Evolutionary conservation across 2,888 invertebrate species (phyloP).

Genomic region (Julus scandinavius): DNA sequence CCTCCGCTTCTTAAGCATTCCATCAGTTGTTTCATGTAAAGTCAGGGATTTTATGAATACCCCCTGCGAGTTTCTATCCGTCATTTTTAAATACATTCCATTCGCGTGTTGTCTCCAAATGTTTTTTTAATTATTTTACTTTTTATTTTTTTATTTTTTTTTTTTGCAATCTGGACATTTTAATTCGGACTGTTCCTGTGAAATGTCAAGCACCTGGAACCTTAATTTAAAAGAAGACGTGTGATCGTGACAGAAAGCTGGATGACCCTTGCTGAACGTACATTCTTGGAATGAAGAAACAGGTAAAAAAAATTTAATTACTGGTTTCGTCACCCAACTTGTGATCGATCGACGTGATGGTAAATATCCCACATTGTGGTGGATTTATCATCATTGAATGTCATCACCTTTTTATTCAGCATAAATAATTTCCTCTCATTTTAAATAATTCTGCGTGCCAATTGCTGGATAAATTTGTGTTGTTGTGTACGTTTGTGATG

Average conservation of each 20-base stretch:
- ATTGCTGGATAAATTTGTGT: too few relatives aligned
- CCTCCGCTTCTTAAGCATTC: conserved; percentile 47
- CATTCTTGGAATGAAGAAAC: neutral
- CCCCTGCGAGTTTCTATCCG: neutral
- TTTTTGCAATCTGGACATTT: neutral
- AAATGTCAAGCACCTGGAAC: neutral
- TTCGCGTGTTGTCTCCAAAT: neutral
- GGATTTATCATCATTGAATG: too few relatives aligned
- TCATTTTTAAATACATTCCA: neutral
- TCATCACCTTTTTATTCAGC: too few relatives aligned
- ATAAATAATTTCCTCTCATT: too few relatives aligned
- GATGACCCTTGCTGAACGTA: neutral
- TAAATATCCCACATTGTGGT: too few relatives aligned
- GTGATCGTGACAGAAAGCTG: neutral
- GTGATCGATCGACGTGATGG: too few relatives aligned
- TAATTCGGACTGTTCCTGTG: neutral
- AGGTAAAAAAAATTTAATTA: neutral
- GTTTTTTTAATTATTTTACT: neutral
- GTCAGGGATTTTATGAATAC: neutral
- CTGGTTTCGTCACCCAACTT: too few relatives aligned
- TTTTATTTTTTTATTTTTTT: neutral
- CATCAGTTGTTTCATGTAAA: neutral
- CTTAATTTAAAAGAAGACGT: neutral
- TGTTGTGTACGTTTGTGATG: too few relatives aligned
- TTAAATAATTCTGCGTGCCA: too few relatives aligned